Percentiles rank a stretch among this genome's conserved stretches.
phyloP scores from a whole-genome alignment of 2,888 invertebrate species.

The Poecilus cupreus region DNA sequence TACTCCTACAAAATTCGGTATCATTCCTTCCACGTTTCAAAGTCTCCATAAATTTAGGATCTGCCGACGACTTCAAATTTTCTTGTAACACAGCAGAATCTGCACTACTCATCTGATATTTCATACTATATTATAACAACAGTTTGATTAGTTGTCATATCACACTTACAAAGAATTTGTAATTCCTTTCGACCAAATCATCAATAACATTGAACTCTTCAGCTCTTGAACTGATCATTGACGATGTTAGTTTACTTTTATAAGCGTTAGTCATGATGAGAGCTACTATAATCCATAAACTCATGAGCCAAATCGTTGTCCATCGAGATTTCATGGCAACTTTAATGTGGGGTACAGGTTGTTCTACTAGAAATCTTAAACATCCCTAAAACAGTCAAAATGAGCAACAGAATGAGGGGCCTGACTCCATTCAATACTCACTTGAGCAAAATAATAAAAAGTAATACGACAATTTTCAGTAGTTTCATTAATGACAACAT shows the following conservation, averaged over 20 bases:
- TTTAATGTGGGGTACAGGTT: background rate
- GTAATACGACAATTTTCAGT: background rate
- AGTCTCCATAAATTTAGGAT: conserved; percentile 37
- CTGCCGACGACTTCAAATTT: conserved; percentile 21
- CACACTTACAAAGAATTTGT: conserved; percentile 43
- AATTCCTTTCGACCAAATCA: conserved; percentile 33
- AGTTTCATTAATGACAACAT: background rate
- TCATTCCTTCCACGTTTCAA: conserved; percentile 33
- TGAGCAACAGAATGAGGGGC: background rate
- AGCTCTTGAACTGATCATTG: conserved; percentile 34
- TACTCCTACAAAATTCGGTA: conserved; percentile 39
- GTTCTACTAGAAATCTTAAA: conserved; percentile 38
- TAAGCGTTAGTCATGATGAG: conserved; percentile 49
- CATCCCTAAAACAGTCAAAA: background rate
- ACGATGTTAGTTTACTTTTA: conserved; percentile 52
- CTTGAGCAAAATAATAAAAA: background rate
- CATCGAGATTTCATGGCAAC: conserved; percentile 1
- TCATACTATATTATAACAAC: background rate
- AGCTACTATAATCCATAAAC: conserved; percentile 24
- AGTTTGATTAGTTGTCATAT: background rate
- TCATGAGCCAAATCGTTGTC: conserved; percentile 17
- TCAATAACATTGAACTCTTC: conserved; percentile 39
- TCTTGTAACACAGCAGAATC: conserved; percentile 45
- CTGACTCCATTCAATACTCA: no score
- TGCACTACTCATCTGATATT: conserved; percentile 22